phyloP scores from a whole-genome alignment of 2,113 vertebrate genomes.

The Nycticebus coucang region DNA sequence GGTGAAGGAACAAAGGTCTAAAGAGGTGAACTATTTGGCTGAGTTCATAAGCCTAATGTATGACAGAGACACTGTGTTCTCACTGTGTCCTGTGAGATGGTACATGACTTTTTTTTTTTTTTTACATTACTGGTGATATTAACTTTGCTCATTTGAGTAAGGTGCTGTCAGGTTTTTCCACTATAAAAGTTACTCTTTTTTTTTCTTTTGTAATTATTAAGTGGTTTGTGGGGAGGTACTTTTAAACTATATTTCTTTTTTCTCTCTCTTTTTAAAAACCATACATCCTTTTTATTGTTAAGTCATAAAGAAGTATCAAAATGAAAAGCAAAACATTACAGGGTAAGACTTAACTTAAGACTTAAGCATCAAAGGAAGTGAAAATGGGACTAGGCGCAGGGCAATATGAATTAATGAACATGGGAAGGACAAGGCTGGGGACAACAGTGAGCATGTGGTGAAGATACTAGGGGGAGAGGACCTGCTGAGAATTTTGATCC shows the following conservation, averaged over 20 bases:
- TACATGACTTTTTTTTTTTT: background rate
- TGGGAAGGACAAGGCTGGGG: no score
- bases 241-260: background rate
- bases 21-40: background rate
- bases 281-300: no score
- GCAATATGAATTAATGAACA: no score
- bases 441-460: no score
- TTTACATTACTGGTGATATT: background rate
- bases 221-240: background rate
- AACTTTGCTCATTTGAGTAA: constrained; percentile 43
- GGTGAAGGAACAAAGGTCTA: background rate
- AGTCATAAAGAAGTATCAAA: no score
- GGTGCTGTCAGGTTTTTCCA: background rate
- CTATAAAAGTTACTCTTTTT: background rate
- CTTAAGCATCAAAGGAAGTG: no score
- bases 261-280: no score
- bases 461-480: no score
- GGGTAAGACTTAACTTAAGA: no score
- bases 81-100: background rate
- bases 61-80: background rate
- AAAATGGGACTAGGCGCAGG: no score
- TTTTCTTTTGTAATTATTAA: constrained; percentile 7
- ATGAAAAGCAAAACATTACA: no score
- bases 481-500: no score
- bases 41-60: background rate